These are phyloP conservation scores for Todiramphus saurophagus DNA, from an alignment of 2,113 vertebrate species.

Conservation along the genomic window DNA sequence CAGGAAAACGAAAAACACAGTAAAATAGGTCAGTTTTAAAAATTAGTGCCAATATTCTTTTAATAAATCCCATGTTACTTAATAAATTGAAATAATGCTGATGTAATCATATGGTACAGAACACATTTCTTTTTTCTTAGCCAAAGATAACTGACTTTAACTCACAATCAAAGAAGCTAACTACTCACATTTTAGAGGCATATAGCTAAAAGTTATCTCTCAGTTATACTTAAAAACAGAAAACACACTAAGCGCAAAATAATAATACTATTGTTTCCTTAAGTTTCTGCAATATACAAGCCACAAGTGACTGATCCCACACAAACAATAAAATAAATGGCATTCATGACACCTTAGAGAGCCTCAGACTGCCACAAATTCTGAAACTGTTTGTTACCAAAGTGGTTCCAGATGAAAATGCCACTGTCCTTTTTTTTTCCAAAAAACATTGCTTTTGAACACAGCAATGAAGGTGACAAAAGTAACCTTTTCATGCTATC, in stretches of 20 bases:
- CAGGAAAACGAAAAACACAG: not conserved
- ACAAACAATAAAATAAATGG: conserved; percentile 20
- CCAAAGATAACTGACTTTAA: not conserved
- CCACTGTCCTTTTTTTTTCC: not conserved
- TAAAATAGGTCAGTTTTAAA: not conserved
- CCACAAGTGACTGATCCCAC: conserved; percentile 17
- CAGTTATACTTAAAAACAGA: conserved; percentile 3
- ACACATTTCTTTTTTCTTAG: not conserved
- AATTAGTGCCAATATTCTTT: not conserved
- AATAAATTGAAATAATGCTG: not conserved
- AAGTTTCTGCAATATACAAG: conserved; percentile 42
- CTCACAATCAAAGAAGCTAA: not conserved
- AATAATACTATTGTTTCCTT: conserved; percentile 2
- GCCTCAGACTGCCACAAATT: conserved; percentile 1
- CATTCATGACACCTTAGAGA: conserved; percentile 19
- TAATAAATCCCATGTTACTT: not conserved
- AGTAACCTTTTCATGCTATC: not conserved
- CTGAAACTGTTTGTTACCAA: conserved; percentile 17
- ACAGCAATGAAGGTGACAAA: not conserved
- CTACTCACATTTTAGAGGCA: not conserved
- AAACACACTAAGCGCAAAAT: not conserved
- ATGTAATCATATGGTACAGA: not conserved
- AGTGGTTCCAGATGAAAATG: conserved; percentile 14
- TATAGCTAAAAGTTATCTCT: not conserved
- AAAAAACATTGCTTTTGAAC: not conserved